Conservation (phyloP, 2,113 vertebrate species). For the Microtus montanus region DNA sequence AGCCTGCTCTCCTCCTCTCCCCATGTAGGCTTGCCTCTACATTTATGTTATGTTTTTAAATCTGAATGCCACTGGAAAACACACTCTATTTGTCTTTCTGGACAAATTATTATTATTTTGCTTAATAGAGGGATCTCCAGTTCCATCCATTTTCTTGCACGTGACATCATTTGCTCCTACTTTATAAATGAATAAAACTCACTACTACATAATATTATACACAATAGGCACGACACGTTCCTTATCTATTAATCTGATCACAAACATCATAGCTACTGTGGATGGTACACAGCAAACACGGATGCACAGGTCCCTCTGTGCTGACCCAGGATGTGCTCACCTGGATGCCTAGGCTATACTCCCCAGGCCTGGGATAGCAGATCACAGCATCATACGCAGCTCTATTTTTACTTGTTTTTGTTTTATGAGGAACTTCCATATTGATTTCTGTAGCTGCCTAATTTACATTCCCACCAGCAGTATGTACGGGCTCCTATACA, state of each 20-base stretch:
- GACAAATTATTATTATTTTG: too few species aligned
- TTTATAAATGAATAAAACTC: background rate
- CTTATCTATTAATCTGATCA: background rate
- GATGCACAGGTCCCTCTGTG: too few species aligned
- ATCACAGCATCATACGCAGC: background rate
- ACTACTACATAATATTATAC: too few species aligned
- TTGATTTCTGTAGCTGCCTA: background rate
- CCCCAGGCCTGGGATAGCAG: background rate
- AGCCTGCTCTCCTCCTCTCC: background rate
- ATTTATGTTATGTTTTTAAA: background rate
- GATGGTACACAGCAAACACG: background rate
- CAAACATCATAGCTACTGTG: background rate
- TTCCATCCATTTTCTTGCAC: background rate
- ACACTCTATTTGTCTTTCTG: background rate
- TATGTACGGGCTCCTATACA: background rate
- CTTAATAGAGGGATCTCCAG: too few species aligned
- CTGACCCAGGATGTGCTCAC: background rate
- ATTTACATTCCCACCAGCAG: background rate
- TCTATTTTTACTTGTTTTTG: background rate
- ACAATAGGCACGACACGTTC: background rate
- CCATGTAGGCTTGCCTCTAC: background rate
- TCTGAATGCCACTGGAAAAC: background rate
- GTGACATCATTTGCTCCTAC: background rate
- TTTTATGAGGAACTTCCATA: background rate
- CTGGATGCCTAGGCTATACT: background rate